Evolutionary conservation across 2,888 invertebrate genomes (phyloP), one percentile per base, ranked within the genome.

Genomic region (Abrostola tripartita): DNA sequence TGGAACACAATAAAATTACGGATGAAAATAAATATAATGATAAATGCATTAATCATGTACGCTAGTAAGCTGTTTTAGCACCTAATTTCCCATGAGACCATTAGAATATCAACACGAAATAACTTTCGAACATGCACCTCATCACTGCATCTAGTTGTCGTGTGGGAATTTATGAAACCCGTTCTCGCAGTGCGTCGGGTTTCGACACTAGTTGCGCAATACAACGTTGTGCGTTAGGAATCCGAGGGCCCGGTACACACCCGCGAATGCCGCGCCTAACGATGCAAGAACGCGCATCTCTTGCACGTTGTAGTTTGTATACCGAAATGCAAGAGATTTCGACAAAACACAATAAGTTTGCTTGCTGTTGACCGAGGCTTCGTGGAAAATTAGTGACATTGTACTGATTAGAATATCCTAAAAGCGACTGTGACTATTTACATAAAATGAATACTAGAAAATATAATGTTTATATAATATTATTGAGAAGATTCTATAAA

Each of bases 161-260:
- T 76, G 74, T 80, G 83, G 76, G 84, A 84, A 83, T 83, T 84
- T 80, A 84, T 79, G 81, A 82, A 84, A 82, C 82, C 71, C 77
- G 82, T 81, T 81, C 61, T 74, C 56, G 68, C 52, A 69, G 67
- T 80, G 76, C 75, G 78, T 78, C 69, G 58, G 62, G 75, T 85
- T 82, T 83, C 84, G 78, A 84, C 80, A 84, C 35, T 38, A 53
- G 68, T 84, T 84, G 79, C 82, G 83, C 74, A 84, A 84, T 72
- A 68, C 44, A 61, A 44, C 42, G 61, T 52, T 61, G 70, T 70
- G 64, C 66, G 76, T 65, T 64, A 60, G 65, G 70, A 58, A 62
- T 61, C 64, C 40, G 56, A 65, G 60, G 57, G 78, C 76, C 58
- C 58, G 57, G 74, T 63, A 68, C 74, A 77, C 78, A 81, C 70